Conservation (phyloP, 2,797 vertebrate genomes). For the Neostethus bicornis region DNA sequence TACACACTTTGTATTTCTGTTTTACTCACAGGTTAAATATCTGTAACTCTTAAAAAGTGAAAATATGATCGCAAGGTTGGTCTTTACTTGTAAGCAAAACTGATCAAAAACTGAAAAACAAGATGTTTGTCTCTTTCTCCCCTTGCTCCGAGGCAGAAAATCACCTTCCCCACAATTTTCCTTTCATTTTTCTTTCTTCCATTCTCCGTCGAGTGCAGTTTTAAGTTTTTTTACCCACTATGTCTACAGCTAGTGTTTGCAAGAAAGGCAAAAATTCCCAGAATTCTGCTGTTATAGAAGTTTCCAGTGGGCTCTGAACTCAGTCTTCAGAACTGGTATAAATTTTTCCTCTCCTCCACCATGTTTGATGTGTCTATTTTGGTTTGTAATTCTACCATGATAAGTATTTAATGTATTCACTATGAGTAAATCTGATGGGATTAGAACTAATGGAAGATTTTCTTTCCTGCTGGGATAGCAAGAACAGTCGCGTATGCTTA, state of each 20-base stretch:
- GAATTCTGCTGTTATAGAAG: conserved; percentile 22
- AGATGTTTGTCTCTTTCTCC: too few species aligned
- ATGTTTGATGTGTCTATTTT: conserved; percentile 18
- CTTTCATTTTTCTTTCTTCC: conserved; percentile 28
- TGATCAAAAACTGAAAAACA: not conserved
- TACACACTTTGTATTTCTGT: conserved; percentile 3
- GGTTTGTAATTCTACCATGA: conserved; percentile 25
- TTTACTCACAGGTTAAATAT: conserved; percentile 11
- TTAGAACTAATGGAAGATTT: conserved; percentile 23
- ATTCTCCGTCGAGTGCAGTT: conserved; percentile 64
- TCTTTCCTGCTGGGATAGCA: not conserved
- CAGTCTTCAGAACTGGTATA: conserved; percentile 2
- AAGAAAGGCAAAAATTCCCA: conserved; percentile 23
- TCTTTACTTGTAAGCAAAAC: conserved; percentile 3
- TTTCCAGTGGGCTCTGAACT: conserved; percentile 4
- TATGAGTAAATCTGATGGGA: conserved; percentile 18
- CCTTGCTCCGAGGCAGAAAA: not conserved
- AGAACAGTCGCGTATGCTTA: conserved; percentile 6
- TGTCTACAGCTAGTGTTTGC: conserved; percentile 24
- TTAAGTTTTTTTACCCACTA: conserved; percentile 48
- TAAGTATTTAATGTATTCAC: conserved; percentile 41
- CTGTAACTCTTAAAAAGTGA: conserved; percentile 10
- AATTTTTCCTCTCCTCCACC: not conserved
- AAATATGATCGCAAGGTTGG: not conserved
- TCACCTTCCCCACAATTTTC: not conserved